Evolutionary conservation across 2,888 invertebrate genomes (phyloP), one percentile per base, ranked within the genome.

Genomic region (Mythimna albipuncta): DNA sequence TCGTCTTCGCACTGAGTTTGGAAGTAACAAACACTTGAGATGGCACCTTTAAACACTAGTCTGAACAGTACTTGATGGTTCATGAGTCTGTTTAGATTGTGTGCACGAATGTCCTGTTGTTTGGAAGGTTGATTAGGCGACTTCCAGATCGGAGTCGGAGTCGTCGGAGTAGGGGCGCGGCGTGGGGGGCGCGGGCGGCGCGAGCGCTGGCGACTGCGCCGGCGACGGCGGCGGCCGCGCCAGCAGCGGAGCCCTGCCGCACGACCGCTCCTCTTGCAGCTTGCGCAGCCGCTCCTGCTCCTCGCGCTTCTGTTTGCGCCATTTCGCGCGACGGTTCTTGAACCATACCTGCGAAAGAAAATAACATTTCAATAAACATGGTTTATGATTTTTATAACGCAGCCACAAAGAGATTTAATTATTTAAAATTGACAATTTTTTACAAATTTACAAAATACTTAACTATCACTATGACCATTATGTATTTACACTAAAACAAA

Each of bases 281-380:
- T 98, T 98, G 75, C 98, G 97, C 85, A 98, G 95, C 75, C 98
- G 96, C 93, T 98, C 98, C 93, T 98, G 98, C 92, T 98, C 98
- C 92, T 98, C 99, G 3, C 99, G 97, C 92, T 99, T 99, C 92
- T 99, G 99, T 91, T 99, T 99, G 85, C 99, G 97, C 99, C 99
- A 99, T 96, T 99, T 99, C 85, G 99, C 99, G 55, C 99, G 97
- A 32, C 99, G 97, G 93, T 99, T 99, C 95, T 99, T 99, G 95
- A 99, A 99, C 99, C 99, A 99, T 16, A 99, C 99, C 99, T 99
- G 96, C 13, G 19, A 87, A 91, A 91, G 6, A 74, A 41, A 54
- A 47, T 13, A 35, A 16, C 2, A 68, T 61, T 68, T 68, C 21
- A 75, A 55, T 57, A 6, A 50, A 35, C 6, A 16, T 16, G 47